phyloP scores from a whole-genome alignment of 2,113 vertebrate species.

The Nannobrachium achirus region DNA sequence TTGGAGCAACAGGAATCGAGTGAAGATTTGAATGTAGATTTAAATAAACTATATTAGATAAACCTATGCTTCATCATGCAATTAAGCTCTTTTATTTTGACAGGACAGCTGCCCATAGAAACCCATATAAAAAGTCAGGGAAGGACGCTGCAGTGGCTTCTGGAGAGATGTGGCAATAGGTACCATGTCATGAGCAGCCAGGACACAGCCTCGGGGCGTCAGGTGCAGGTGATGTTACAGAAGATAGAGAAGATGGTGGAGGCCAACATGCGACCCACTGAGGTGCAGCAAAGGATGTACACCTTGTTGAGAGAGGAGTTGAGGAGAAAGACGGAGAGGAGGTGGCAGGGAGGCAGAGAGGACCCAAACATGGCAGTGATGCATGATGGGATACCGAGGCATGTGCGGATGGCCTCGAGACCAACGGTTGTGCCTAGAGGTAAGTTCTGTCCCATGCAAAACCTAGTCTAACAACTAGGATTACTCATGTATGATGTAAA shows the following conservation, averaged over 20 bases:
- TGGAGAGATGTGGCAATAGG: conserved; percentile 55
- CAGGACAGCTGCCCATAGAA: conserved; percentile 29
- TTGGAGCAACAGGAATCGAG: no score
- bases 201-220: not conserved
- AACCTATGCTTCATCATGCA: no score
- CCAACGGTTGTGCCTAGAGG: not conserved
- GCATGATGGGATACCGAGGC: not conserved
- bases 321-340: not conserved
- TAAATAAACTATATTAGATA: no score
- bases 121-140: conserved; percentile 29
- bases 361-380: conserved; percentile 1
- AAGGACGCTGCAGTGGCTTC: conserved; percentile 32
- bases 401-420: not conserved
- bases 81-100: not conserved
- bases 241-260: conserved; percentile 36
- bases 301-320: not conserved
- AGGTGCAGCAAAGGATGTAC: conserved; percentile 3
- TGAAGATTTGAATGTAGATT: no score
- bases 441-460: not conserved
- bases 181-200: conserved; percentile 34
- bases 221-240: conserved; percentile 23
- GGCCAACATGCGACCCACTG: not conserved
- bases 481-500: no score
- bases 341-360: not conserved
- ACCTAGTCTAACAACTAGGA: no score